Evolutionary conservation across 2,797 vertebrate species (phyloP), one percentile per base, ranked within the genome.

Genomic region (Crocidura indochinensis): DNA sequence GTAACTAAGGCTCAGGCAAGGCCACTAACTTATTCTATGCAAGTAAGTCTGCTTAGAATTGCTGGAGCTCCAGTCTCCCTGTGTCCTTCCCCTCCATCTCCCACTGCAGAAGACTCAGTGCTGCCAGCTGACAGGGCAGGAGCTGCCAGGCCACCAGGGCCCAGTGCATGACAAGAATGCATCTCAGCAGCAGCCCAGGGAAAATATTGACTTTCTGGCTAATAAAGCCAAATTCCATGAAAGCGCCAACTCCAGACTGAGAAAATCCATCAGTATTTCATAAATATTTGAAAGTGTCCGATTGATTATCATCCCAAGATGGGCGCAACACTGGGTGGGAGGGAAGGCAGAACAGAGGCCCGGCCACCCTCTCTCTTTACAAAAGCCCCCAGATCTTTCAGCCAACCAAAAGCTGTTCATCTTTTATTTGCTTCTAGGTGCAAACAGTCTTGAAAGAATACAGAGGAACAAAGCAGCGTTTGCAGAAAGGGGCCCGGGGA

Each of bases 121-220:
- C 76, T 44, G 79, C 72, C 86, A 86, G 69, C 88, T 88, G 81
- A 90, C 56, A 4, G 0, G 0, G 83, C 74, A 62, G 73, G 83
- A 73, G 80, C 79, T 87, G 92, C 89, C 26, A 26, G 84, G 91
- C 67, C 78, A 62, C 7, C 19, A 67, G 80, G 83, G 27, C 76
- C 15, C 14, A n/a, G 47, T 84, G 69, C 90, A 86, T 14, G 72
- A 38, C 69, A 91, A 84, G 86, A 96, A 95, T 31, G 77, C 91
- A 75, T 90, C 93, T 95, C 69, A 11, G 93, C 47, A 5, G 90
- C 49, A 1, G 92, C 31, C 0, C 92, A 95, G 96, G 19, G 82
- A 96, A 97, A 97, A 97, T 97, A 97, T 95, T 96, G 98, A 98
- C 97, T 97, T 97, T 96, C 95, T 90, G 94, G 96, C 97, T 95